Base-by-base conservation (phyloP, 2,888 invertebrate genomes). In the Eucera pruinosa region DNA sequence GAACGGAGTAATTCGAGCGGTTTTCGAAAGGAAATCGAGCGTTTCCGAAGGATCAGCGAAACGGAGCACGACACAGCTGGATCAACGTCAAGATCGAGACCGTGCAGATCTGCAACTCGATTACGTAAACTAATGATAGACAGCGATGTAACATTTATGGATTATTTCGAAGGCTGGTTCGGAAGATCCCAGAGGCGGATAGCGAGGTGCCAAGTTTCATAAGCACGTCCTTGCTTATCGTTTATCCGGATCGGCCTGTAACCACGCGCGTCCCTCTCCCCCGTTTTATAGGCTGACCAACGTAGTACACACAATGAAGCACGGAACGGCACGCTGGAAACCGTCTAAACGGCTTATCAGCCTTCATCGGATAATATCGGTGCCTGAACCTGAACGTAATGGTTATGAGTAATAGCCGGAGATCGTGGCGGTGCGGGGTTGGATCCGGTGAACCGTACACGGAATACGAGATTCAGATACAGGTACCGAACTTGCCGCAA, bases 391-490 rank as follows among this genome's bases (percentile, higher is more conserved):
- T 74, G 78, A 83, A 85, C 75, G 82, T 82, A 86, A 86, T 86
- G 85, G 79, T 85, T 86, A 85, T 85, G 87, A 89, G 85, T 85
- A 87, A 89, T 88, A 87, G 85, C 78, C 73, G 66, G 78, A 87
- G 89, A 89, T 89, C 86, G 89, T 84, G 89, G 86, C 84, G 75
- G 80, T 71, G 81, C 72, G 79, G 77, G 87, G 89, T 88, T 85
- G 88, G 73, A 81, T 75, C 79, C 78, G 81, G 70, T 89, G 86
- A 89, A 89, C 88, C 89, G 84, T 88, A 81, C 81, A 82, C 69
- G 82, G 87, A 83, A 89, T 89, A 86, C 85, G 78, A 87, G 87
- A 88, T 88, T 86, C 81, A 79, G 85, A 88, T 85, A 87, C 82
- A 84, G 77, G 81, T 81, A 80, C 78, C 82, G 61, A 82, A 87